Evolutionary conservation across 2,797 vertebrate species (phyloP), one percentile per base, ranked within the genome.

Genomic region (Gallinago stenura): DNA sequence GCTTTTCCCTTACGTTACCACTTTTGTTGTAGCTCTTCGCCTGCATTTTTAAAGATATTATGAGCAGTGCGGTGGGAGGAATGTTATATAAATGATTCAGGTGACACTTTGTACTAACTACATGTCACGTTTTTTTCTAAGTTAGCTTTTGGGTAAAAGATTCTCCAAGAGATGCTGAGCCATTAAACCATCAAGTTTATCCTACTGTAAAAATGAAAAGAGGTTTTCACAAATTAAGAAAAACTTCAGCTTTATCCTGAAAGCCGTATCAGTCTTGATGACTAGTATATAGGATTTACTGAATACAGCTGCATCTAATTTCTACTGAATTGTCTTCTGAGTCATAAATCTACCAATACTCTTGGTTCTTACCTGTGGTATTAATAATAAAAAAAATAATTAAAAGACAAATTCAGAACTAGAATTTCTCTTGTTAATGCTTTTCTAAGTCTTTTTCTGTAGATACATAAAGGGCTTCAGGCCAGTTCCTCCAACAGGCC

Each of bases 71-170:
- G 11, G 95, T 96, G 83, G 95, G 95, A 93, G 90, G 95, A 89
- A 68, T 50, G 78, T 96, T 97, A 95, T 26, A 95, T 96, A 95
- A 96, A 92, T 76, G 62, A 87, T 92, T 90, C 81, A 92, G 83
- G 69, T 96, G 86, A 96, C 86, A 96, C 66, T 96, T 93, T 87
- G 86, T 90, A 62, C 93, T 76, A 90, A 72, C 73, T 83, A 79
- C 83, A 61, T 84, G 88, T 94, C 90, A 93, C 51, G 3, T 82
- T 84, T 96, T 95, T 88, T 88, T 82, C 46, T 2, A 87, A 89
- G 87, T 82, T 95, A 58, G n/a, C 62, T 95, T 92, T 93, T 77
- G 64, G 68, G 48, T 87, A 60, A 75, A 94, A 90, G 84, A 85
- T 87, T 81, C 58, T 91, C 46, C 76, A 68, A 84, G 78, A 94